These are phyloP conservation scores for Erpetoichthys calabaricus DNA, from an alignment of 2,797 vertebrate genomes.

Conservation along the genomic window DNA sequence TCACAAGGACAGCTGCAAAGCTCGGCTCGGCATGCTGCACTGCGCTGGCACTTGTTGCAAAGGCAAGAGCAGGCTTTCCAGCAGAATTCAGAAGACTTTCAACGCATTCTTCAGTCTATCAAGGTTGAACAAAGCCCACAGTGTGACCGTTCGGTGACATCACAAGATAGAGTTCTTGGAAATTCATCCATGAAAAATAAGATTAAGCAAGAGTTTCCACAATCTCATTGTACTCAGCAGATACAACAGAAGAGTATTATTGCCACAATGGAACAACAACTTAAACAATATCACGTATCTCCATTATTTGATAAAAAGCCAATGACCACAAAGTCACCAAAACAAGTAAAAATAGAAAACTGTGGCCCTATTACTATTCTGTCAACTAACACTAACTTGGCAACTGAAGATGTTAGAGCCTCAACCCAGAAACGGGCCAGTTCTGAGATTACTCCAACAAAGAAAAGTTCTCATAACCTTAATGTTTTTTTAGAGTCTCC, in stretches of 20 bases:
- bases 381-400: conserved; percentile 54
- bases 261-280: conserved; percentile 85
- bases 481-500: conserved; percentile 85
- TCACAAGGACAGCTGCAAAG: conserved; percentile 45
- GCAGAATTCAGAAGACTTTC: conserved; percentile 42
- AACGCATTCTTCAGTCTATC: conserved; percentile 38
- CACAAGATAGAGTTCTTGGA: conserved; percentile 33
- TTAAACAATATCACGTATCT: conserved; percentile 79
- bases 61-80: conserved; percentile 65
- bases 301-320: conserved; percentile 78
- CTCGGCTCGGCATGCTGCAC: conserved; percentile 60
- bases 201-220: conserved; percentile 48
- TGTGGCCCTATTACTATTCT: conserved; percentile 71
- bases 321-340: conserved; percentile 61
- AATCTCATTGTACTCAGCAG: conserved; percentile 31
- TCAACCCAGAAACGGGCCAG: conserved; percentile 36
- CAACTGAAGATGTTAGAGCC: conserved; percentile 39
- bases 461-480: conserved; percentile 74
- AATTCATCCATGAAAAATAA: conserved; percentile 40
- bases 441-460: conserved; percentile 67
- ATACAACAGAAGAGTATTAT: conserved; percentile 67
- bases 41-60: conserved; percentile 77
- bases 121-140: conserved; percentile 64
- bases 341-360: conserved; percentile 81
- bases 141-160: conserved; percentile 41